Evolutionary conservation across 2,888 invertebrate species (phyloP).

Genomic region (Agrochola lychnidis): DNA sequence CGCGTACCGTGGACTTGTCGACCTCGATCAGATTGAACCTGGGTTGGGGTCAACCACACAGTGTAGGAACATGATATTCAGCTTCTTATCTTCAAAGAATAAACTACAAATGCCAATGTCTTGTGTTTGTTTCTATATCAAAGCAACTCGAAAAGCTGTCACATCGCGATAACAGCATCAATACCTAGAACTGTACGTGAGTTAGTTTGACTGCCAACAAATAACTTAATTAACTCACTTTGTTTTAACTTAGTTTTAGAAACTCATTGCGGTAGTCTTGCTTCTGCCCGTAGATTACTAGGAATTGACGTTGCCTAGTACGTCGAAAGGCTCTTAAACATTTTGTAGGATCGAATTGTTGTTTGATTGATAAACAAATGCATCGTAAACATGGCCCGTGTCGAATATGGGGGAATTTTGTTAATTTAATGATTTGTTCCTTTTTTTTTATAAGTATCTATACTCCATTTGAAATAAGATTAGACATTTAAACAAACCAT

Average conservation of each 20-base stretch:
- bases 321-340: neutral
- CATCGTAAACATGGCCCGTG: neutral
- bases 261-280: neutral
- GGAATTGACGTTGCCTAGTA: neutral
- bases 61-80: neutral
- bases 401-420: neutral
- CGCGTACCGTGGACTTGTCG: too few species aligned
- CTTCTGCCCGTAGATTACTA: neutral
- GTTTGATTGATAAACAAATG: neutral
- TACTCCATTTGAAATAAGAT: too few species aligned
- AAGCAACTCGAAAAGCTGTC: neutral
- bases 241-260: neutral
- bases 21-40: too few species aligned
- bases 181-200: neutral
- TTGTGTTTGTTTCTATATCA: neutral
- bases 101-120: neutral
- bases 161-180: neutral
- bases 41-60: too few species aligned
- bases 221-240: constrained; percentile 7
- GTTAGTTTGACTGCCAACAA: neutral
- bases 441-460: neutral
- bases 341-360: neutral
- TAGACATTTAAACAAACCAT: too few species aligned
- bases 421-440: too few species aligned
- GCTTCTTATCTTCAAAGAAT: neutral